A percentile compares a stretch with the other conserved stretches of the same genome.
phyloP scores from a whole-genome alignment of 1,140 invertebrate genomes.

The Bombus fervidus region DNA sequence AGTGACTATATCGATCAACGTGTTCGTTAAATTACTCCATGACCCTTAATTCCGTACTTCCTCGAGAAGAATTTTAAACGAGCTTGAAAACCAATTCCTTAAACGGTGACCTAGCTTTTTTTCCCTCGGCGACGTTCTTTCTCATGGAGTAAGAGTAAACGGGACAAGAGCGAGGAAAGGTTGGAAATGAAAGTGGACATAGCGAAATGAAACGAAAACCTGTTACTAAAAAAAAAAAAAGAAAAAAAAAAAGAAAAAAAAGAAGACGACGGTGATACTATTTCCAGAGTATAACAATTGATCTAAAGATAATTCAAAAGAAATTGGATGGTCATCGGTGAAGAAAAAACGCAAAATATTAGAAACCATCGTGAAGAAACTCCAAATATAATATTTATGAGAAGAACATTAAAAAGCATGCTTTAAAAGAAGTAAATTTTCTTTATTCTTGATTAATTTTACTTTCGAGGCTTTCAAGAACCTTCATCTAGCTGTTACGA shows the following conservation, averaged over 20 bases:
- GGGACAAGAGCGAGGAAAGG: too few relatives aligned
- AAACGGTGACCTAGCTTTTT: constrained; percentile 19
- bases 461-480: neutral
- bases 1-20: neutral
- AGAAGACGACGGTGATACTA: neutral
- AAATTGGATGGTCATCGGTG: too few relatives aligned
- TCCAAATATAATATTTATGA: neutral
- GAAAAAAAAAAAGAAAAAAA: too few relatives aligned
- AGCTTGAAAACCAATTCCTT: constrained; percentile 22
- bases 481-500: neutral
- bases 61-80: constrained; percentile 23
- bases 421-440: neutral
- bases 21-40: constrained; percentile 6
- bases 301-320: neutral
- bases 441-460: neutral
- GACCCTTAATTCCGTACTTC: constrained; percentile 6
- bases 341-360: neutral
- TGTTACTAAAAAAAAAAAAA: too few relatives aligned
- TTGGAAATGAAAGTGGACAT: constrained; percentile 5
- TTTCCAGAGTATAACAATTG: neutral
- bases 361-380: neutral
- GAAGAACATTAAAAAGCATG: neutral
- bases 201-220: constrained; percentile 25
- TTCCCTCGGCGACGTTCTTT: neutral
- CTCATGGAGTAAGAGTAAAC: neutral